Base-by-base conservation (phyloP, 2,113 vertebrate species). In the Shinisaurus crocodilurus region DNA sequence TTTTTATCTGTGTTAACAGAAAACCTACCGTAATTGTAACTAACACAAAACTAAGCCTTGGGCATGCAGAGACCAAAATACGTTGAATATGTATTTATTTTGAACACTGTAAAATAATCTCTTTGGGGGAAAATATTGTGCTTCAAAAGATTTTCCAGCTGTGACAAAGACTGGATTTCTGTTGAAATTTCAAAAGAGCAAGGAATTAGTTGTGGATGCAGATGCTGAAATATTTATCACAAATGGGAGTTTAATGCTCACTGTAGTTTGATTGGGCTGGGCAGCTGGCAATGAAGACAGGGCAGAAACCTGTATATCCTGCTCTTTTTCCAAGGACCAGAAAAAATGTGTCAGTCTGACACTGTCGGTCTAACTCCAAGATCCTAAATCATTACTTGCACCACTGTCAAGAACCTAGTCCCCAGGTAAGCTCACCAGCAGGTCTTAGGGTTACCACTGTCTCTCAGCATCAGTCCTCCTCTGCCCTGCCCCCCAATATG, bases 111-210 rank as follows among this genome's bases (percentile, higher is more conserved):
- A 75, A 60, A 34, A 37, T 50, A 45, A 29, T 85, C 32, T 85
- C 89, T 69, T 85, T 32, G 15, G 72, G 75, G 79, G 63, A 23
- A 79, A 79, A 85, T 90, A 50, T 54, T 77, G 43, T 90, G 74
- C 89, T 85, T 85, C 72, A 69, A 67, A 79, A 67, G 72, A 85
- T 60, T 85, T 87, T 63, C 48, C 79, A 82, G 27, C 81, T 76
- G 88, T 84, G 37, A 84, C 29, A 84, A 89, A 82, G n/a, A 40
- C 69, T 43, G 45, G 20, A 45, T 82, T 75, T 45, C 67, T 89
- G 37, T 84, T 65, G 86, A 63, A 48, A 65, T 88, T 83, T n/a
- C 76, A 63, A 76, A 63, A n/a, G 57, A 65, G 13, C 34, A 27
- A 76, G 40, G 40, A 84, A 63, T 76, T 63, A 48, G 37, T 60